Base-by-base conservation (phyloP, 2,888 invertebrate species). In the Coelinius sp. region DNA sequence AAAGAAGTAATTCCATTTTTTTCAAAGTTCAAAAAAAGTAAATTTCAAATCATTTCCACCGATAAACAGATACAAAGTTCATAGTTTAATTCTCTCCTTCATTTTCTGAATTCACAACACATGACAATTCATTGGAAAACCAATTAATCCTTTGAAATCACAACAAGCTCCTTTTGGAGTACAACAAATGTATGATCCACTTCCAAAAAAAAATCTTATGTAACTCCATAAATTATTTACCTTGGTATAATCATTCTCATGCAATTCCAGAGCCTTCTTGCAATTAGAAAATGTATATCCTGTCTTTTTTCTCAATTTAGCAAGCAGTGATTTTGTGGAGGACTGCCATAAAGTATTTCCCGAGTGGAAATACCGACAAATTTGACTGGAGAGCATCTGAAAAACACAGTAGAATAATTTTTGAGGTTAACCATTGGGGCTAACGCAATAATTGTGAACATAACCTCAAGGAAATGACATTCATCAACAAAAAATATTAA, bases 241-340 rank as follows among this genome's bases (percentile, higher is more conserved):
- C 92, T 95, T 93, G 41, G 90, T 90, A 73, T 97, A 78, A 88
- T 98, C 94, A 90, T 98, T 96, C 78, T 94, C 92, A 88, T 97
- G 93, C 88, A 96, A 90, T 85, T 96, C 95, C 73, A 99, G 89
- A 0, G 99, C 98, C 88, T 98, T 97, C 84, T 97, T 97, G 88
- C 99, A 99, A 85, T 98, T 98, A 12, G 95, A 90, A 89, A 98
- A 96, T 6, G 98, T 95, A 86, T 97, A 98, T 6, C 99, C 99
- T 2, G 99, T 99, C 84, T 94, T 95, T 88, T 97, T 98, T 20
- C 99, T 90, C 20, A 99, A 90, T 79, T 94, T 92, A 25, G 95
- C 94, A 35, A 98, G 88, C 8, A 93, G 89, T 27, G 94, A 93
- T 81, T 96, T 95, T 78, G 92, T 93, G 0, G 88, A 78, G 0